These are phyloP conservation scores for Meloidogyne chitwoodi DNA, from an alignment of 1,140 invertebrate genomes.

Conservation along the genomic window DNA sequence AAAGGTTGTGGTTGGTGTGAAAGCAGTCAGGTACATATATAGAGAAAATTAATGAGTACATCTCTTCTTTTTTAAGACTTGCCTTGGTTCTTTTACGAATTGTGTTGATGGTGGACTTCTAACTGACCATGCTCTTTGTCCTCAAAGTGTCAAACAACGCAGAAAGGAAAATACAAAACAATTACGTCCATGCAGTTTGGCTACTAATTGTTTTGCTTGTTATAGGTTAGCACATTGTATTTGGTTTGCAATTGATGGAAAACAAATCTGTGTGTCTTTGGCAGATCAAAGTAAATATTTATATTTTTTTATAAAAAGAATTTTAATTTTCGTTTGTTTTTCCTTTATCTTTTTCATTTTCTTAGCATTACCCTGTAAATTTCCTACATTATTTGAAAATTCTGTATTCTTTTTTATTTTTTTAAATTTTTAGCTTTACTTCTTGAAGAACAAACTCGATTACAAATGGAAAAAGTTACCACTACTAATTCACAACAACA, in stretches of 20 bases:
- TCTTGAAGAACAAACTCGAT: slow-evolving; percentile 44
- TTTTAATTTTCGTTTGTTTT: not conserved
- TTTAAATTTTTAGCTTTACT: slow-evolving; percentile 37
- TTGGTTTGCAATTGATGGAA: slow-evolving; percentile 51
- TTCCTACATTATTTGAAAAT: too few species aligned
- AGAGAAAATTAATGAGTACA: too few species aligned
- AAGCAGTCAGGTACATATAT: slow-evolving; percentile 15
- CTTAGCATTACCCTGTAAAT: too few species aligned
- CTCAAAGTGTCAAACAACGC: slow-evolving; percentile 21
- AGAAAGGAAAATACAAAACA: slow-evolving; percentile 18
- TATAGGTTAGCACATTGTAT: slow-evolving; percentile 45
- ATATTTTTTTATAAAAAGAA: not conserved
- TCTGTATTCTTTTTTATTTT: too few species aligned
- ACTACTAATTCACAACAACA: not conserved
- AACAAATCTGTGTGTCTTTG: slow-evolving; percentile 49
- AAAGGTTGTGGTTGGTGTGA: slow-evolving; percentile 47
- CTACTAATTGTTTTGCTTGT: slow-evolving; percentile 52
- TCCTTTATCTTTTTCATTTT: not conserved
- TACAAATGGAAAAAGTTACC: slow-evolving; percentile 27
- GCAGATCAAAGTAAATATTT: slow-evolving; percentile 45
- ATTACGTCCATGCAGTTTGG: slow-evolving; percentile 41
- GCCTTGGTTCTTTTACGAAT: slow-evolving; percentile 22
- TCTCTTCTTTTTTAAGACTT: not conserved
- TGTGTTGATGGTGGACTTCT: slow-evolving; percentile 37
- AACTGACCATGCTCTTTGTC: slow-evolving; percentile 28